A percentile compares a stretch with the other conserved stretches of the same genome.
Conservation (phyloP, 2,888 invertebrate species). For the Amitus sp. region DNA sequence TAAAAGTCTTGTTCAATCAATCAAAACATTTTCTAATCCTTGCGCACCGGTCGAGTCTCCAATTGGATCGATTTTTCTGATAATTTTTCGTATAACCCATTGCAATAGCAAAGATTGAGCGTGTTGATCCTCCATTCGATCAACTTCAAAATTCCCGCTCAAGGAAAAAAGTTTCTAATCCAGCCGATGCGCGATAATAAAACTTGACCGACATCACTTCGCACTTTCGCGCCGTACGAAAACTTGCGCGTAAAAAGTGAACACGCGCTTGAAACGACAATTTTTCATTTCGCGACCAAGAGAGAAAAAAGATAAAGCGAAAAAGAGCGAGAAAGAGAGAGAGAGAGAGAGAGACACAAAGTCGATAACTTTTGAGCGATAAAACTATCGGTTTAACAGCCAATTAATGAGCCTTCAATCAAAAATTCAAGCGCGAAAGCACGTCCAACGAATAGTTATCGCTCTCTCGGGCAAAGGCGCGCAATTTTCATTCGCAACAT, state of each 20-base stretch:
- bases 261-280: not conserved
- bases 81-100: too few species aligned
- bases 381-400: not conserved
- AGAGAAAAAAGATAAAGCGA: not conserved
- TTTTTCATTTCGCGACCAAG: not conserved
- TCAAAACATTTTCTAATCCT: constrained; percentile 12
- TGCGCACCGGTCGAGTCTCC: constrained; percentile 12
- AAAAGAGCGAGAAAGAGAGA: not conserved
- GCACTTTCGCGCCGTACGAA: not conserved
- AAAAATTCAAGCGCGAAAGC: not conserved
- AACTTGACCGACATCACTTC: not conserved
- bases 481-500: not conserved
- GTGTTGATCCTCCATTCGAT: constrained; percentile 16
- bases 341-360: too few species aligned
- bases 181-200: not conserved
- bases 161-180: not conserved
- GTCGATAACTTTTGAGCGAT: too few species aligned
- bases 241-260: too few species aligned
- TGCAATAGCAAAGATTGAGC: constrained; percentile 12
- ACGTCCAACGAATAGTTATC: too few species aligned
- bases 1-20: not conserved
- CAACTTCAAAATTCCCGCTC: constrained; percentile 3
- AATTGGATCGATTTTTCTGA: constrained; percentile 4
- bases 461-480: too few species aligned
- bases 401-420: constrained; percentile 1